Conservation (phyloP, 2,888 invertebrate species). For the Drosophila austrosaltans region DNA sequence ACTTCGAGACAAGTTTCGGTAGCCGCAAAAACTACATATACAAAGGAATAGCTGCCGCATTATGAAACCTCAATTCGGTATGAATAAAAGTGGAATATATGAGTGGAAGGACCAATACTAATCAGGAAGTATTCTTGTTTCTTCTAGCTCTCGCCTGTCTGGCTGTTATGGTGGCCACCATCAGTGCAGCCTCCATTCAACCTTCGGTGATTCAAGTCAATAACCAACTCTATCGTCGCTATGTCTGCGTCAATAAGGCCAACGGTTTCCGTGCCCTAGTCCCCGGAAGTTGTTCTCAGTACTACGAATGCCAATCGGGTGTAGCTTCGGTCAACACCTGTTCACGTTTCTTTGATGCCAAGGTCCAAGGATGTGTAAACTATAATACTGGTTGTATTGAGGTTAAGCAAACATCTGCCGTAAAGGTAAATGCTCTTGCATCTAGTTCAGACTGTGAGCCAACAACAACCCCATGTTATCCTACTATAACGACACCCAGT, state of each 20-base stretch:
- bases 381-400: conserved; percentile 73
- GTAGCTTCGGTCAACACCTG: conserved; percentile 59
- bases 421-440: conserved; percentile 11
- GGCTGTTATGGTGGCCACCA: conserved; percentile 44
- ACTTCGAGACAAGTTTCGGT: conserved; percentile 33
- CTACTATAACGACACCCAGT: conserved; percentile 32
- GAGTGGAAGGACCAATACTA: not conserved
- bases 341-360: conserved; percentile 68
- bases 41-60: conserved; percentile 56
- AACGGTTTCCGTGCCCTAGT: conserved; percentile 77
- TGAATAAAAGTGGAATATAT: not conserved
- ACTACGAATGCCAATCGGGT: conserved; percentile 75
- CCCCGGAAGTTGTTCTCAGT: conserved; percentile 80
- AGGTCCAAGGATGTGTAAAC: conserved; percentile 65
- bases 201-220: conserved; percentile 52
- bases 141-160: conserved; percentile 54
- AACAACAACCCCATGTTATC: conserved; percentile 37
- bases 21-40: conserved; percentile 16
- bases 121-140: not conserved
- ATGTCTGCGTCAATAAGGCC: conserved; percentile 69
- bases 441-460: conserved; percentile 12
- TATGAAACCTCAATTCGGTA: conserved; percentile 63
- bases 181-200: conserved; percentile 60
- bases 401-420: conserved; percentile 27
- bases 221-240: conserved; percentile 70